A percentile compares a stretch with the other conserved stretches of the same genome.
Evolutionary conservation across 2,797 vertebrate species (phyloP).

Genomic region (Gambelia wislizenii): DNA sequence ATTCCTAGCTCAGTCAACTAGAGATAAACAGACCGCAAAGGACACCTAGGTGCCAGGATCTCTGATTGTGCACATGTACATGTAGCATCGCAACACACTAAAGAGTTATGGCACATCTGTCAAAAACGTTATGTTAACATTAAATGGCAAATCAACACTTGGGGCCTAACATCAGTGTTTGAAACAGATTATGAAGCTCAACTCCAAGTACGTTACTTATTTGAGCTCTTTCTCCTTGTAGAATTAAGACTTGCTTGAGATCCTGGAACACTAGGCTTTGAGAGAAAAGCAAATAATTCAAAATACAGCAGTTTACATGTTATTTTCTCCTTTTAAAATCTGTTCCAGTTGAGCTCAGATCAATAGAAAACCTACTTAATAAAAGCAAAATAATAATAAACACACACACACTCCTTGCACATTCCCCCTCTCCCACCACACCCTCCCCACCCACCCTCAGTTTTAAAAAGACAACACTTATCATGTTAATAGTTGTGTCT

Average conservation of each 20-base stretch:
- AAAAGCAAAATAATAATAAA: constrained; percentile 58
- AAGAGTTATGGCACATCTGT: neutral
- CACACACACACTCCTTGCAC: constrained; percentile 40
- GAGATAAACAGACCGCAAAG: neutral
- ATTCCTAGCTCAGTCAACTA: neutral
- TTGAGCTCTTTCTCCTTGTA: neutral
- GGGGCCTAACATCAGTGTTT: neutral
- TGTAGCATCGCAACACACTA: neutral
- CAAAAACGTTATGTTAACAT: neutral
- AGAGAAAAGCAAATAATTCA: constrained; percentile 60
- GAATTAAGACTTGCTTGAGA: constrained; percentile 50
- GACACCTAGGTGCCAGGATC: neutral
- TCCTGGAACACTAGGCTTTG: constrained; percentile 50
- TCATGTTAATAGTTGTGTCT: constrained; percentile 62
- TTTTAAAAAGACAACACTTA: constrained; percentile 68
- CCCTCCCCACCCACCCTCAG: constrained; percentile 32
- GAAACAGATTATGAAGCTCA: constrained; percentile 40
- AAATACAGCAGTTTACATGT: constrained; percentile 81
- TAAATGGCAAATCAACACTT: neutral
- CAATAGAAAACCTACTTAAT: constrained; percentile 50
- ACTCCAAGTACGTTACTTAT: neutral
- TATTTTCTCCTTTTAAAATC: constrained; percentile 55
- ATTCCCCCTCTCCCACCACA: constrained; percentile 44
- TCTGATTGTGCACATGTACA: neutral
- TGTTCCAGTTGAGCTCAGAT: constrained; percentile 60